These are phyloP conservation scores for Leucoraja ocellata DNA, from an alignment of 2,797 vertebrate genomes.

Conservation along the genomic window DNA sequence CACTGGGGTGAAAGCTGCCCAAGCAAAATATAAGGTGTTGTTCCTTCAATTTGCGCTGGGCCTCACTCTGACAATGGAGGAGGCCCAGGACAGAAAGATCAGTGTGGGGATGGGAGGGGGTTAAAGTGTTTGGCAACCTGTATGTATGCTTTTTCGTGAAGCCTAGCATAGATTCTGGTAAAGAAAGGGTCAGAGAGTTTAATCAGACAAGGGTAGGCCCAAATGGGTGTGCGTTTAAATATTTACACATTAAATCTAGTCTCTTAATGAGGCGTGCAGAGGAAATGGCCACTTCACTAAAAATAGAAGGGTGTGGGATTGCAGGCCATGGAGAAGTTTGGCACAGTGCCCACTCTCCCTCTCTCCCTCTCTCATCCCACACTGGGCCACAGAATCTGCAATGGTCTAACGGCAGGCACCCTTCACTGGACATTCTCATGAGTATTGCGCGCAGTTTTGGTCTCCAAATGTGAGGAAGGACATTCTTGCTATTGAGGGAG, in stretches of 20 bases:
- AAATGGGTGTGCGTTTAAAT: slow-evolving; percentile 27
- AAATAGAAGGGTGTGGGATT: slow-evolving; percentile 28
- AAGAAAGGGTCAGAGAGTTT: background rate
- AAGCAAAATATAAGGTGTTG: too few relatives aligned
- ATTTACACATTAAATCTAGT: background rate
- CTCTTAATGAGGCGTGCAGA: slow-evolving; percentile 19
- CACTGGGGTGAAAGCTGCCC: too few relatives aligned
- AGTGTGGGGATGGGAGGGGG: too few relatives aligned
- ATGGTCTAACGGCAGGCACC: background rate
- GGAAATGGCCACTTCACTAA: slow-evolving; percentile 28
- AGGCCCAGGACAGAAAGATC: too few relatives aligned
- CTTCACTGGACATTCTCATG: background rate
- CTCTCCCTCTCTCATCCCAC: background rate
- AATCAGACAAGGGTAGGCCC: background rate
- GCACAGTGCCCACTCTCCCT: background rate
- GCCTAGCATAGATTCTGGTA: background rate
- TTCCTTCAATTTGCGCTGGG: too few relatives aligned
- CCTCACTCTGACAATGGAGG: too few relatives aligned
- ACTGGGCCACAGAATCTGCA: background rate
- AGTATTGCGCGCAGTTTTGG: too few relatives aligned
- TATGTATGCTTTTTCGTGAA: background rate
- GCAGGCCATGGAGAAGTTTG: slow-evolving; percentile 8
- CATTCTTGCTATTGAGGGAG: too few relatives aligned
- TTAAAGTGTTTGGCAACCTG: too few relatives aligned
- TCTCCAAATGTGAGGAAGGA: too few relatives aligned